Percentiles rank a stretch among this genome's conserved stretches.
Evolutionary conservation across 2,797 vertebrate species (phyloP).

Genomic region (Phalloptychus januarius): DNA sequence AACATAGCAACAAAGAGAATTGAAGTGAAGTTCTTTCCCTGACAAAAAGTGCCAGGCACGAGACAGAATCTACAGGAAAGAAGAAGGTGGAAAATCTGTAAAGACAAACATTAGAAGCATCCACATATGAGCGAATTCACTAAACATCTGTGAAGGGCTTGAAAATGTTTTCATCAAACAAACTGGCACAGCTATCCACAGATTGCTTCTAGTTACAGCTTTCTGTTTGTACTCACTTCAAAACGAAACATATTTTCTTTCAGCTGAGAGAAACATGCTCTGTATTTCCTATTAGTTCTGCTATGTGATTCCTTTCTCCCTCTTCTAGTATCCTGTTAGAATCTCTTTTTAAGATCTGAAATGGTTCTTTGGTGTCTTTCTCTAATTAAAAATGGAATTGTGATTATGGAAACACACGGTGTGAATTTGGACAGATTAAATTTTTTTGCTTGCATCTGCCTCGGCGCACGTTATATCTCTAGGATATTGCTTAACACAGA

Average conservation of each 20-base stretch:
- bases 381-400: conserved; percentile 28
- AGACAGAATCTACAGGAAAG: conserved; percentile 14
- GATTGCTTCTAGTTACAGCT: conserved; percentile 59
- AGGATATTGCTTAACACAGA: conserved; percentile 35
- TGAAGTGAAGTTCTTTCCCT: conserved; percentile 13
- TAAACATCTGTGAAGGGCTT: conserved; percentile 68
- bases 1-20: conserved; percentile 10
- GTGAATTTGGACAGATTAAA: conserved; percentile 26
- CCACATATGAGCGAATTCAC: conserved; percentile 49
- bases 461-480: conserved; percentile 21
- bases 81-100: conserved; percentile 40
- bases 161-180: conserved; percentile 68
- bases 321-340: conserved; percentile 29
- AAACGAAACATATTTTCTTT: conserved; percentile 69
- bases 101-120: conserved; percentile 43
- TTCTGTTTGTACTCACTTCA: conserved; percentile 64
- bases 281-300: conserved; percentile 54
- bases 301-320: conserved; percentile 28
- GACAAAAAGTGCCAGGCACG: conserved; percentile 32
- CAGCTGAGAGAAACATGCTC: conserved; percentile 46
- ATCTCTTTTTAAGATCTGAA: neutral
- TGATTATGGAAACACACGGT: conserved; percentile 11
- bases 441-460: conserved; percentile 35
- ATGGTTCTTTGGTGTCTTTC: conserved; percentile 12
- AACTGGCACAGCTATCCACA: conserved; percentile 62